Evolutionary conservation across 92 coral and sea anemone genomes (phyloP).

Genomic region (Epizoanthus illoricatus): DNA sequence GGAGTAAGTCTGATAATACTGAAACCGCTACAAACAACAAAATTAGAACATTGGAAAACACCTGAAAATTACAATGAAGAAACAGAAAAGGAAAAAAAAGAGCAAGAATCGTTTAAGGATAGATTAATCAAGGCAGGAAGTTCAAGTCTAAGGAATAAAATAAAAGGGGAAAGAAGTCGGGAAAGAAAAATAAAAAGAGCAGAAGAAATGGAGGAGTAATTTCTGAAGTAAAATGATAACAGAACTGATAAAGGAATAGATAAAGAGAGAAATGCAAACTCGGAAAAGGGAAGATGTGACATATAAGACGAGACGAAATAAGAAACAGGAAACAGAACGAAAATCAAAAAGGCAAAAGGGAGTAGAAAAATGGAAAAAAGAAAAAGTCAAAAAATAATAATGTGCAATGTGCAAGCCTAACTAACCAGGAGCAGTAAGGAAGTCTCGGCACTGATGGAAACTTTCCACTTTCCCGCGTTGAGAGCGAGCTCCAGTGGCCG

Average conservation of each 20-base stretch:
- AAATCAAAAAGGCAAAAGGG: not conserved
- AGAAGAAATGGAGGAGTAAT: no score
- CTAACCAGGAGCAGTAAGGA: slow-evolving; percentile 36
- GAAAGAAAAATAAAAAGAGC: no score
- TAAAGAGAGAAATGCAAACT: no score
- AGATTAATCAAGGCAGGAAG: no score
- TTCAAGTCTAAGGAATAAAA: no score
- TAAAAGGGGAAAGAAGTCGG: no score
- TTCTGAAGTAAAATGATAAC: no score
- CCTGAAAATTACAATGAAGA: not conserved
- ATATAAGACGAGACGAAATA: no score
- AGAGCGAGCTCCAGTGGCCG: slow-evolving; percentile 18
- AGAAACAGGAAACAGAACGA: not conserved
- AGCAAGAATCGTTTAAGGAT: no score
- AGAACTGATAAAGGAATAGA: no score
- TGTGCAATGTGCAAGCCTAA: not conserved
- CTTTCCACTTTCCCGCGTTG: slow-evolving; percentile 19
- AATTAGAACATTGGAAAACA: not conserved
- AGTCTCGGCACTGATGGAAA: slow-evolving; percentile 11
- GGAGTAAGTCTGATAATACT: not conserved
- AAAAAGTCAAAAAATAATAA: not conserved
- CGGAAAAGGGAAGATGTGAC: no score
- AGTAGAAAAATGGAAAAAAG: not conserved
- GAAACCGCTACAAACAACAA: not conserved
- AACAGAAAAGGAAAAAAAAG: no score